Evolutionary conservation across 2,797 vertebrate genomes (phyloP).

Genomic region (Aulostomus chinensis): DNA sequence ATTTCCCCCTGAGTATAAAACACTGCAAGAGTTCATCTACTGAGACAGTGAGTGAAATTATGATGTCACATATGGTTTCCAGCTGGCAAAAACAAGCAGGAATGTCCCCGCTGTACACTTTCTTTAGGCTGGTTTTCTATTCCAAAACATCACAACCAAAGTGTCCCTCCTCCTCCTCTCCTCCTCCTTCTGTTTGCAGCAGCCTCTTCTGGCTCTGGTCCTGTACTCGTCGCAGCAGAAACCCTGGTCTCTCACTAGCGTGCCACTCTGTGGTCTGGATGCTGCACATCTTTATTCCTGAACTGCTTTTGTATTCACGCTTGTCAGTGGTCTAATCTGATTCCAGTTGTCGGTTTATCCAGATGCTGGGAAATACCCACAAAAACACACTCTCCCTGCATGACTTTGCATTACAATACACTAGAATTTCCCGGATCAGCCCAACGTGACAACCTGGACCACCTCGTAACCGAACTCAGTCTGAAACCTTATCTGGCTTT

Average conservation of each 20-base stretch:
- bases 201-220: slow-evolving; percentile 47
- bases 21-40: too few relatives aligned
- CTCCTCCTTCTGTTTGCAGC: slow-evolving; percentile 7
- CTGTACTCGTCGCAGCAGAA: slow-evolving; percentile 50
- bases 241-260: slow-evolving; percentile 44
- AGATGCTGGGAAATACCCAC: slow-evolving; percentile 74
- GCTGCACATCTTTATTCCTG: slow-evolving; percentile 37
- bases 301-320: slow-evolving; percentile 21
- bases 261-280: slow-evolving; percentile 68
- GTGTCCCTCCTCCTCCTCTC: slow-evolving; percentile 15
- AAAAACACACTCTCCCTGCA: slow-evolving; percentile 15
- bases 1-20: too few relatives aligned
- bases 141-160: slow-evolving; percentile 43
- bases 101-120: slow-evolving; percentile 25
- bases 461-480: slow-evolving; percentile 15
- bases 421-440: slow-evolving; percentile 8
- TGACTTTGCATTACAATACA: slow-evolving; percentile 23
- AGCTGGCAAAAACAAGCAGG: slow-evolving; percentile 24
- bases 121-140: slow-evolving; percentile 31
- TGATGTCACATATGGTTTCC: slow-evolving; percentile 21
- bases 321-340: slow-evolving; percentile 52
- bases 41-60: slow-evolving; percentile 19
- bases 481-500: slow-evolving; percentile 27
- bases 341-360: slow-evolving; percentile 59
- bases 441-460: slow-evolving; percentile 22